Evolutionary conservation across 2,888 invertebrate genomes (phyloP), one percentile per base, ranked within the genome.

Genomic region (Athalia cordata): DNA sequence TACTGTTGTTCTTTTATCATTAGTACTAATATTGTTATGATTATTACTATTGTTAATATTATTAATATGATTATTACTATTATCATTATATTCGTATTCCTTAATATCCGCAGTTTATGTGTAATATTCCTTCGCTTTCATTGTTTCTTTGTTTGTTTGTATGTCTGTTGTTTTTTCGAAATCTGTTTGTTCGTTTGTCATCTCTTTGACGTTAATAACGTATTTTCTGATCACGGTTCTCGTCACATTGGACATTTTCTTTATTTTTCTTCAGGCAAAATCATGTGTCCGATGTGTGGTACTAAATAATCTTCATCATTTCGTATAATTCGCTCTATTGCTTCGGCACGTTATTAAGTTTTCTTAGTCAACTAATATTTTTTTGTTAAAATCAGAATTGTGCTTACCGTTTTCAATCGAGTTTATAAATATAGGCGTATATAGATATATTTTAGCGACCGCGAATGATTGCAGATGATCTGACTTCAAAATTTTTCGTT

Each of bases 1-100:
- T 86, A 80, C 77, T 85, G 82, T 85, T 84, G 84, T 85, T 47
- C 78, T 81, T 75, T 80, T 74, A 78, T 80, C 59, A 64, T 78
- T 79, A 80, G 68, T 72, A 49, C 6, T 66, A 66, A 49, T 66
- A 55, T 55, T 55, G 11, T 55, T 80, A 82, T 82, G 64, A 13
- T 62, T 62, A 62, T 62, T 15, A 62, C n/a, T 62, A 62, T 62
- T 47, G 15, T 65, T 65, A 65, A 45, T 65, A 29, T 62, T 62
- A 62, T 62, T 29, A n/a, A 3, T 62, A 62, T 62, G 8, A 29
- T 62, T 62, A 62, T 4, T 64, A 64, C 29, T 5, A 5, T 83
- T 86, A 79, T 78, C 85, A 82, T 84, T 84, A 84, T 85, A 59
- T 79, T 80, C 74, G 80, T 77, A 77, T 80, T 55, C 64, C 75